These are phyloP conservation scores for Chrysodeixis includens DNA, from an alignment of 2,888 invertebrate genomes.

Conservation along the genomic window DNA sequence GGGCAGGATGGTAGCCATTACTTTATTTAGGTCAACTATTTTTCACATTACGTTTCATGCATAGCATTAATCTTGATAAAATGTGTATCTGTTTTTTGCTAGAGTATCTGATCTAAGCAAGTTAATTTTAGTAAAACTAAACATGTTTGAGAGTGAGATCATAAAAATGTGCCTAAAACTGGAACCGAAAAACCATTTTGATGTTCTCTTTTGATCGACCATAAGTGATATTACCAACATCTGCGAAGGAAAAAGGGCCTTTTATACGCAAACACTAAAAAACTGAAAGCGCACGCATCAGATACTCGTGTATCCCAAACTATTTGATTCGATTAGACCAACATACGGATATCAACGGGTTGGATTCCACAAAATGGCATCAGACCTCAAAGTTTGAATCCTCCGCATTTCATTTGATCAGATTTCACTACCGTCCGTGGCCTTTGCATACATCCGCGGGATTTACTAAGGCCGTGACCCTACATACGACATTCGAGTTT, in stretches of 20 bases:
- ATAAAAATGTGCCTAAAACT: background rate
- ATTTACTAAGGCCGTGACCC: conserved; percentile 71
- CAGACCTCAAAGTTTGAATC: conserved; percentile 62
- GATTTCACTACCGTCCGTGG: conserved; percentile 63
- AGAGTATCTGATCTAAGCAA: background rate
- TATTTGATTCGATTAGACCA: conserved; percentile 60
- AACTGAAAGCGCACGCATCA: conserved; percentile 41
- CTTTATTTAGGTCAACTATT: conserved; percentile 32
- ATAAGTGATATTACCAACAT: conserved; percentile 17
- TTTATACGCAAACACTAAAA: conserved; percentile 21
- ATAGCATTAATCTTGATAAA: background rate
- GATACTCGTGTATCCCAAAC: conserved; percentile 50
- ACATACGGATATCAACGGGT: conserved; percentile 49
- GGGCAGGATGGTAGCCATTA: conserved; percentile 51
- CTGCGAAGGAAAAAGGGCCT: conserved; percentile 24
- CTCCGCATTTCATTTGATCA: conserved; percentile 64
- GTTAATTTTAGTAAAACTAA: background rate
- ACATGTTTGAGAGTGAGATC: background rate
- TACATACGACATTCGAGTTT: conserved; percentile 64
- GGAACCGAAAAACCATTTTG: background rate
- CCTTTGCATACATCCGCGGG: conserved; percentile 71
- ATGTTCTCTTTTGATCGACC: background rate
- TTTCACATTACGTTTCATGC: conserved; percentile 40
- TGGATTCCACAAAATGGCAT: conserved; percentile 57
- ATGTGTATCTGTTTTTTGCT: background rate